Base-by-base conservation (phyloP, 2,113 vertebrate species). In the Sylvietta virens region DNA sequence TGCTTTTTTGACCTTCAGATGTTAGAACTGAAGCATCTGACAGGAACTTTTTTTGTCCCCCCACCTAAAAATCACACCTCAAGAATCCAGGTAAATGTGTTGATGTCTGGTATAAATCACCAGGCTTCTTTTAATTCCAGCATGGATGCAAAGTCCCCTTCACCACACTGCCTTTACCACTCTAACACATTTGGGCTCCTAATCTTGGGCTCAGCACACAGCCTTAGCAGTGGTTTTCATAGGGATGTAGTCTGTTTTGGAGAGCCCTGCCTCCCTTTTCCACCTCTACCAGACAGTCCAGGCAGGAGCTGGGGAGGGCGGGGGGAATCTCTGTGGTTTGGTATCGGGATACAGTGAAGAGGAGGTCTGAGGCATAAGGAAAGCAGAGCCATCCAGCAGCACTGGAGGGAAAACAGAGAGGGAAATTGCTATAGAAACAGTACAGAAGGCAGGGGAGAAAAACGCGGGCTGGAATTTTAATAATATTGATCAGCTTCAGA, bases 351-450 rank as follows among this genome's bases (percentile, higher is more conserved):
- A 42, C 1, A 9, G 44, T 18, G 35, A 56, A 62, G 51, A 67
- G 39, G 26, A 60, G 33, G 28, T 21, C 15, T 69, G 51, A 77
- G 40, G 22, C 31, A 50, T 26, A 54, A 20, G 30, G 42, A 76
- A 71, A 82, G 30, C n/a, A 61, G 11, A 92, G 13, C 80, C 23
- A 42, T 26, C 10, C 82, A 39, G 6, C 67, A 70, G 21, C 39
- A 40, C 20, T 40, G 42, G 39, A 83, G 31, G 33, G 47, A 88
- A 90, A 91, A 37, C 19, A 86, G 60, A 66, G 39, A 67, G 26
- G 79, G 39, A 92, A 81, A 92, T 74, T 78, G 77, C 86, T 89
- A 74, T 51, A 91, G 91, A 91, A 94, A 91, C 35, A 81, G 74
- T 82, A 81, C 45, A 64, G 50, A 80, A 96, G 26, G 31, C 69